These are phyloP conservation scores for Nephrotoma flavescens DNA, from an alignment of 2,888 invertebrate genomes.

Conservation along the genomic window DNA sequence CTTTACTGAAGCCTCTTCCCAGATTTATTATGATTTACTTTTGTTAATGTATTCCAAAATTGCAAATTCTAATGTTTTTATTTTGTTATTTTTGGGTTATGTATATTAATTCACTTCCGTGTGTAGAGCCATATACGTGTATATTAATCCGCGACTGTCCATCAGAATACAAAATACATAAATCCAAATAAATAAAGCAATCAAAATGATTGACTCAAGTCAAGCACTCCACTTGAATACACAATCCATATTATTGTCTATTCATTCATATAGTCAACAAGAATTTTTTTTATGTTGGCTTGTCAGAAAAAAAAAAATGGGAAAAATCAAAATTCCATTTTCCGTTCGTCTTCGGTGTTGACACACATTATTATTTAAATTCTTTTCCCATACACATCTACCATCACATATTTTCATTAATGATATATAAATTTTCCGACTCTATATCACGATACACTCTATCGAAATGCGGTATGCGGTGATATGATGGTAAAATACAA, in stretches of 20 bases:
- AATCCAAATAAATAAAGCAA: background rate
- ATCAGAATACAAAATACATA: background rate
- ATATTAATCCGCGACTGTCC: background rate
- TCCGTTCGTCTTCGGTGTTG: background rate
- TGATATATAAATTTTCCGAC: background rate
- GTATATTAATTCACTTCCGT: too few relatives aligned
- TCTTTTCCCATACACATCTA: background rate
- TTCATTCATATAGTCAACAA: background rate
- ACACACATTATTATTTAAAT: background rate
- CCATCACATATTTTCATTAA: background rate
- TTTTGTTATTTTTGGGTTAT: too few relatives aligned
- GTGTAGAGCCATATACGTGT: too few relatives aligned
- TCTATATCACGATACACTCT: too few relatives aligned
- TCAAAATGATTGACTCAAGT: background rate
- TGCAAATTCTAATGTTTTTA: too few relatives aligned
- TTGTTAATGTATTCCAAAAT: too few relatives aligned
- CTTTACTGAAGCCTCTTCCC: too few relatives aligned
- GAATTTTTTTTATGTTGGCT: background rate
- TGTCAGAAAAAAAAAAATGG: background rate
- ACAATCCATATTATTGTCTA: background rate
- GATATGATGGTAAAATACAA: background rate
- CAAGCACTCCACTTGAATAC: background rate
- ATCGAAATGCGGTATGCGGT: background rate
- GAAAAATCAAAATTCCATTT: background rate
- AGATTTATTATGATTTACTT: too few relatives aligned